These are phyloP conservation scores for Corythaixoides concolor DNA, from an alignment of 2,113 vertebrate species.

Conservation along the genomic window DNA sequence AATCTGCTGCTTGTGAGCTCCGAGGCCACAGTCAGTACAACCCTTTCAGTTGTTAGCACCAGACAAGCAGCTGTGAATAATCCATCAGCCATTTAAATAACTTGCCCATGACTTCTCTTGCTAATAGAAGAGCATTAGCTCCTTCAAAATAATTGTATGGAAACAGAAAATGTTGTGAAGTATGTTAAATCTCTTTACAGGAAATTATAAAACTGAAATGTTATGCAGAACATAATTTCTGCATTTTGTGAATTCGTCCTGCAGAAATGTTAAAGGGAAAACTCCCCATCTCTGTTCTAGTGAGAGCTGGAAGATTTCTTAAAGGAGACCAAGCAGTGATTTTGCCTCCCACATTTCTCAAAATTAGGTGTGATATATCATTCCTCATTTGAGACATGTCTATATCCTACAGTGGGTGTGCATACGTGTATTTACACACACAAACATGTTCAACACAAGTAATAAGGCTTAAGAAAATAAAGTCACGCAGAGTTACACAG, in stretches of 20 bases:
- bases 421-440: neutral
- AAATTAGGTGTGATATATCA: neutral
- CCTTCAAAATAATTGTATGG: neutral
- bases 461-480: neutral
- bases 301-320: neutral
- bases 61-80: neutral
- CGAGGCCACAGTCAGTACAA: fast-evolving
- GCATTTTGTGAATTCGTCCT: neutral
- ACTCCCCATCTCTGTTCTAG: neutral
- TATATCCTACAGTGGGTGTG: neutral
- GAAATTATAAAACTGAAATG: neutral
- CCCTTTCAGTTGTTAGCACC: neutral
- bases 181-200: neutral
- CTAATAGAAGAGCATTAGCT: neutral
- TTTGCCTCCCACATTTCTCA: neutral
- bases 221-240: neutral
- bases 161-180: neutral
- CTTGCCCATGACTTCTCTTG: neutral
- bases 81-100: neutral
- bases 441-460: neutral
- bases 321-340: neutral
- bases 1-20: neutral
- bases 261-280: neutral
- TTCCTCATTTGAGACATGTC: neutral
- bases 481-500: neutral